Conservation (phyloP, 2,888 invertebrate species). For the Sympetrum striolatum region DNA sequence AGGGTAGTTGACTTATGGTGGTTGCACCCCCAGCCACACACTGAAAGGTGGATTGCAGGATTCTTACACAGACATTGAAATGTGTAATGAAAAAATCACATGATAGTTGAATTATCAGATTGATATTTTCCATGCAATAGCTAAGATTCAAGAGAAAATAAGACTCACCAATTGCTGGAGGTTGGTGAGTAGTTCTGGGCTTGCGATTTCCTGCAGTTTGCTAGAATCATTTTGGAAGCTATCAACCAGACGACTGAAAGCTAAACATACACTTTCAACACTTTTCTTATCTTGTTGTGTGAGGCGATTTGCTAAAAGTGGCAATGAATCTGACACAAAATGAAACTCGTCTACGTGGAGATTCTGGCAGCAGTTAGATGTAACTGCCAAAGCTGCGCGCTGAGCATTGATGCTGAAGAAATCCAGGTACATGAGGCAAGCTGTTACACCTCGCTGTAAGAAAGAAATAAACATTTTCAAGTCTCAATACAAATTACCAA, state of each 20-base stretch:
- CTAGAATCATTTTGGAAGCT: slow-evolving; percentile 93
- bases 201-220: slow-evolving; percentile 92
- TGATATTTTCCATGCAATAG: too few species aligned
- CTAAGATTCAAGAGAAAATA: not conserved
- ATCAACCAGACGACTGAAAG: slow-evolving; percentile 95
- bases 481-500: too few species aligned
- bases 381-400: slow-evolving; percentile 93
- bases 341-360: slow-evolving; percentile 93
- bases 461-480: not conserved
- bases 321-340: slow-evolving; percentile 86
- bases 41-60: too few species aligned
- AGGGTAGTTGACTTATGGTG: too few species aligned
- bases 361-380: slow-evolving; percentile 97
- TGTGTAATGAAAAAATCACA: too few species aligned
- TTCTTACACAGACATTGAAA: too few species aligned
- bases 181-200: slow-evolving; percentile 88
- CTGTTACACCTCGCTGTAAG: slow-evolving; percentile 88
- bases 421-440: slow-evolving; percentile 95
- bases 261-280: slow-evolving; percentile 95
- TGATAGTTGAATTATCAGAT: not conserved
- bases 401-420: slow-evolving; percentile 99
- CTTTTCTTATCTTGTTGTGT: slow-evolving; percentile 89
- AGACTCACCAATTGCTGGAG: slow-evolving; percentile 83
- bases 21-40: too few species aligned
- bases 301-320: slow-evolving; percentile 76